Base-by-base conservation (phyloP, 2,888 invertebrate genomes). In the Deilephila porcellus region DNA sequence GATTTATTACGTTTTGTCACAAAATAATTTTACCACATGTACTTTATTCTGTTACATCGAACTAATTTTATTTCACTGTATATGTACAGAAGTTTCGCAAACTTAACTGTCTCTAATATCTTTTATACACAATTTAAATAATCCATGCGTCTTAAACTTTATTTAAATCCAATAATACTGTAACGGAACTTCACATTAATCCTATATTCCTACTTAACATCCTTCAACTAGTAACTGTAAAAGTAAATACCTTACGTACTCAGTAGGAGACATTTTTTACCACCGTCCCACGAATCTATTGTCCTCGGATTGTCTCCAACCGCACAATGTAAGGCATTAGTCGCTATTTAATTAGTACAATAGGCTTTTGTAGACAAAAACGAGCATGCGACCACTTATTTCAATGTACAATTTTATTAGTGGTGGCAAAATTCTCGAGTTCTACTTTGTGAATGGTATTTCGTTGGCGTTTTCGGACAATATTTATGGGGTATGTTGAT, bases 261-360 rank as follows among this genome's bases (percentile, higher is more conserved):
- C 34, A 34, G 64, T 52, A 20, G 17, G 67, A 25, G 52, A 25
- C 1, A 37, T 45, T 67, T 67, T 67, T 67, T 67, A 11, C 25
- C 52, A 67, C 17, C 20, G 25, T 52, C 67, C 52, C 52, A 25
- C 20, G 45, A 8, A n/a, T 64, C 25, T 45, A 67, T 67, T 67
- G 67, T 67, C 17, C 67, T 6, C 0, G n/a, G 19, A 34, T 8
- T 63, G 14, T 52, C 25, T 67, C 7, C 19, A 52, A 67, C 67
- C 67, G 25, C 52, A 67, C 63, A 63, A 63, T 63, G 25, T 20
- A 3, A 14, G 25, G 45, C 45, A 67, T 67, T 67, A 67, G 45
- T 37, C 37, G 64, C 52, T 67, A 25, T 67, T 64, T 29, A 25
- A 67, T 67, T 20, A 45, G n/a, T 64, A 67, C 45, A 67, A 67